A percentile compares a stretch with the other conserved stretches of the same genome.
These are phyloP conservation scores for Chelonus insularis DNA, from an alignment of 1,140 invertebrate species.

Conservation along the genomic window DNA sequence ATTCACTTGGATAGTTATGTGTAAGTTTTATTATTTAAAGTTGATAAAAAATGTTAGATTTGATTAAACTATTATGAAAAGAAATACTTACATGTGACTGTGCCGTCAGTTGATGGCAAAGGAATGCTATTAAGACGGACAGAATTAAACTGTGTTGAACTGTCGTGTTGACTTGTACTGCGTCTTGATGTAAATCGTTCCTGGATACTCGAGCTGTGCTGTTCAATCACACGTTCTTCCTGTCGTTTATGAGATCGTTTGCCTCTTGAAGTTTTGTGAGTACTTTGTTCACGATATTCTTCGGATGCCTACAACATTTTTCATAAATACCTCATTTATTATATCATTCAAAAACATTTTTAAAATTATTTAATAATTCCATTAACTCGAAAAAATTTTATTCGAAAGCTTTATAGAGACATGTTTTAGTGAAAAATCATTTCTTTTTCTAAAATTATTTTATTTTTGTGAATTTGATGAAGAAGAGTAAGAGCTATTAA, in stretches of 20 bases:
- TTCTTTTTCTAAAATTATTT: too few species aligned
- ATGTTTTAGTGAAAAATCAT: too few species aligned
- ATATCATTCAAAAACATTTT: too few species aligned
- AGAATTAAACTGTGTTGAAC: slow-evolving; percentile 61
- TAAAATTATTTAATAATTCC: too few species aligned
- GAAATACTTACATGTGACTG: slow-evolving; percentile 72
- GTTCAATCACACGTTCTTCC: slow-evolving; percentile 48
- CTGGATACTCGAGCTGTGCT: slow-evolving; percentile 47
- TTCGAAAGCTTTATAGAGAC: too few species aligned
- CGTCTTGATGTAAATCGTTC: slow-evolving; percentile 49
- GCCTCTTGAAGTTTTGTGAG: slow-evolving; percentile 51
- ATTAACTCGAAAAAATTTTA: too few species aligned
- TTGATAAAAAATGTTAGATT: too few species aligned
- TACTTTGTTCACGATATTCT: slow-evolving; percentile 52
- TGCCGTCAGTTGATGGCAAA: slow-evolving; percentile 70
- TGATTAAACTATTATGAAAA: background rate
- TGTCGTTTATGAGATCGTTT: slow-evolving; percentile 48
- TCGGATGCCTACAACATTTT: slow-evolving; percentile 52
- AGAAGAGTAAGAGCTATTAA: too few species aligned
- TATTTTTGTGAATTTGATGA: too few species aligned
- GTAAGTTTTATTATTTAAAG: too few species aligned
- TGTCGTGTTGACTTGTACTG: slow-evolving; percentile 40
- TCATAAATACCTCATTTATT: background rate
- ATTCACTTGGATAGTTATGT: too few species aligned
- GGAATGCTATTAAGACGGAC: slow-evolving; percentile 74